Evolutionary conservation across 2,797 vertebrate species (phyloP).

Genomic region (Neosilurus mollespiculum): DNA sequence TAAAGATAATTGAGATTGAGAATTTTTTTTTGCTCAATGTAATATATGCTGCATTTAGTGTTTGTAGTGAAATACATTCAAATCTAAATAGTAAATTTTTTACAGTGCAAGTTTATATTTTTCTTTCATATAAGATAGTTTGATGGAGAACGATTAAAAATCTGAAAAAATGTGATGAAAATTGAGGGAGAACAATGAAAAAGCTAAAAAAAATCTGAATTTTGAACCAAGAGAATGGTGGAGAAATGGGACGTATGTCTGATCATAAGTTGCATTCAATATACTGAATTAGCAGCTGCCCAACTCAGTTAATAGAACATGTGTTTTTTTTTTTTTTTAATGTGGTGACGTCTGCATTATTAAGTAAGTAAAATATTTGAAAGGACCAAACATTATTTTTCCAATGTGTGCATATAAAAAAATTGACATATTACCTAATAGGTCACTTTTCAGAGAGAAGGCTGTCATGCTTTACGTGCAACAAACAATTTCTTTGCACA

Average conservation of each 20-base stretch:
- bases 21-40: background rate
- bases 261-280: background rate
- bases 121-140: background rate
- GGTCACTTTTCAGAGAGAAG: background rate
- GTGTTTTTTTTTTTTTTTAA: background rate
- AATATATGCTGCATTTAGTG: background rate
- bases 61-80: background rate
- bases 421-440: background rate
- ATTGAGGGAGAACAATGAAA: too few species aligned
- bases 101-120: background rate
- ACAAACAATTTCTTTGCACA: background rate
- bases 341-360: background rate
- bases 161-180: too few species aligned
- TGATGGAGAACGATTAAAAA: too few species aligned
- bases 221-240: background rate
- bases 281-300: background rate
- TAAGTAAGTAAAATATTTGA: background rate
- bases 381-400: background rate
- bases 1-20: background rate
- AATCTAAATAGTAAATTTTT: background rate
- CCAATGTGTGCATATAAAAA: background rate
- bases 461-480: background rate
- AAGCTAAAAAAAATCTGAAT: background rate
- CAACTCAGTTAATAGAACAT: background rate
- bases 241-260: background rate